Evolutionary conservation across 2,888 invertebrate genomes (phyloP).

Genomic region (Bedellia somnulentella): DNA sequence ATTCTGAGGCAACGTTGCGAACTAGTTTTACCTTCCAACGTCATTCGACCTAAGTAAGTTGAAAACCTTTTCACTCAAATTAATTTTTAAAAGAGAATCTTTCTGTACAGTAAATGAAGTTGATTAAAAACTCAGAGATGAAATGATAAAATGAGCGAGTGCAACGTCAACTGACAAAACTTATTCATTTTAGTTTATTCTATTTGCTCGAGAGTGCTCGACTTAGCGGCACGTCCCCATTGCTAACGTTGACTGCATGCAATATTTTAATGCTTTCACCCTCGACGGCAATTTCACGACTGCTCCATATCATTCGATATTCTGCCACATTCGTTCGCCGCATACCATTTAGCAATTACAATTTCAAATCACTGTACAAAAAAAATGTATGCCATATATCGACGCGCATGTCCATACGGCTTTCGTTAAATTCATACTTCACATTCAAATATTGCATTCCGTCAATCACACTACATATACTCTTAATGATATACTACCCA

Average conservation of each 20-base stretch:
- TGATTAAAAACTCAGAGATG: too few species aligned
- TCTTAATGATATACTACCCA: background rate
- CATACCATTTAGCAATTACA: background rate
- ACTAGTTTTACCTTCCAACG: slow-evolving; percentile 70
- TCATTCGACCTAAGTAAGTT: slow-evolving; percentile 77
- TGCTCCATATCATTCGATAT: slow-evolving; percentile 19
- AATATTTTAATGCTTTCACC: slow-evolving; percentile 54
- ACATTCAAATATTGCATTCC: slow-evolving; percentile 56
- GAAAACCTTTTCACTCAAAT: too few species aligned
- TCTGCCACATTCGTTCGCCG: slow-evolving; percentile 8
- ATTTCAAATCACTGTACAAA: background rate
- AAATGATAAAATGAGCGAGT: too few species aligned
- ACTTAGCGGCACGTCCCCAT: slow-evolving; percentile 51
- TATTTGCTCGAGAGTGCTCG: slow-evolving; percentile 41
- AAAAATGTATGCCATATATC: background rate
- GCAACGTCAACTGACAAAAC: background rate
- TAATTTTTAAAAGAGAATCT: too few species aligned
- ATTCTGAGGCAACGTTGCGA: slow-evolving; percentile 93
- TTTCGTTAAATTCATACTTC: background rate
- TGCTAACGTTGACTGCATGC: slow-evolving; percentile 59
- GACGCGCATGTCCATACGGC: slow-evolving; percentile 4
- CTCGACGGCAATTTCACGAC: slow-evolving; percentile 33
- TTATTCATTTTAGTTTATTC: too few species aligned
- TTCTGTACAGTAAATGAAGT: too few species aligned
- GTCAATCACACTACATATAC: slow-evolving; percentile 33